Base-by-base conservation (phyloP, 2,888 invertebrate genomes). In the Cephus rjabovi region DNA sequence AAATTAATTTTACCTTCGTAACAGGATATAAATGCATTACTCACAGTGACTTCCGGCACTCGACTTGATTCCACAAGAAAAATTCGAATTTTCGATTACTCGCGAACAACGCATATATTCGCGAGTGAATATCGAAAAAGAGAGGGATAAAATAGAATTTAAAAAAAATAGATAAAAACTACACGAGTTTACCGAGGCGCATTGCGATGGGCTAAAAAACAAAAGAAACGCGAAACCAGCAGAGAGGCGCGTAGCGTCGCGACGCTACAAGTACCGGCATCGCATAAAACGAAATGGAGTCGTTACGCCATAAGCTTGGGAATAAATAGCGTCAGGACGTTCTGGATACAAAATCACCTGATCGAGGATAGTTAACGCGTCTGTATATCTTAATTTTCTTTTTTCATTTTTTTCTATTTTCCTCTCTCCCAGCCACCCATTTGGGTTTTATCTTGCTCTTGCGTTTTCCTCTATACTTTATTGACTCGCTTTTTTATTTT, bases 221-320 rank as follows among this genome's bases (percentile, higher is more conserved):
- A 34, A 68, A 31, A 71, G 76, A 77, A 73, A 69, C 69, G 4
- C n/a, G 30, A 33, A 35, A 33, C 73, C 74, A 76, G 79, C 30
- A 92, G 92, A 75, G 92, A 92, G 71, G 92, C 92, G 71, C 92
- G 93, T 70, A 92, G 93, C 73, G 93, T 92, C 79, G 92, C 93
- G 78, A 77, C 79, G 40, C 23, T 40, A 15, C 40, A 40, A 40
- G 40, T 40, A 40, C 23, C 40, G 6, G 23, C 40, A 23, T 40
- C 15, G 1, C 40, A 40, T 40, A 40, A 40, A 40, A 40, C 23
- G 40, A 40, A 40, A 40, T 40, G 40, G 40, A 40, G 40, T 40
- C 40, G 40, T 40, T 40, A 40, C 40, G 40, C 40, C 40, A 40
- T 40, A 23, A 40, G 40, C 40, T 23, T 40, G 40, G 40, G 6